Base-by-base conservation (phyloP, 2,113 vertebrate genomes). In the Neogobius melanostomus region DNA sequence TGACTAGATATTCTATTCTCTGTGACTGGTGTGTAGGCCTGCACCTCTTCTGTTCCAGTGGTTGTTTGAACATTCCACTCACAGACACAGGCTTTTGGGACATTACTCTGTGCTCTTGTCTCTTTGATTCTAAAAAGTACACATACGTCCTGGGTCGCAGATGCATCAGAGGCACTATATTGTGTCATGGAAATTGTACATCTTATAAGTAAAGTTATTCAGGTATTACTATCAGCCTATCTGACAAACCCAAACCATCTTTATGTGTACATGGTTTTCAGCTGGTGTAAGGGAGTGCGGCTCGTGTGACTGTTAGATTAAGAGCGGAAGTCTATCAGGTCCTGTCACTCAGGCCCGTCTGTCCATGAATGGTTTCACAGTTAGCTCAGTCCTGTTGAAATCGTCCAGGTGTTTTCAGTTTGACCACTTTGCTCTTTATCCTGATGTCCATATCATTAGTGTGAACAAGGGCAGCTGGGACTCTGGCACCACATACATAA, bases 381-480 rank as follows among this genome's bases (percentile, higher is more conserved):
- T 54, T 45, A 44, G 60, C 69, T 51, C 57, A 49, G 50, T 51
- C 43, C 44, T 36, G 64, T 9, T 67, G 51, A 82, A 56, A 68
- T 42, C 45, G 7, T 5, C 56, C 87, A 82, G 74, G 49, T 87
- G 82, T 80, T 86, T 85, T 21, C 9, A 42, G 69, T 85, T 75
- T 57, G 53, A 15, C 12, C 0, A 14, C 45, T 66, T 66, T 71
- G 43, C 42, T 8, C 21, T 76, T 68, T 74, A 66, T 14, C 53
- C 63, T 65, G 57, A 73, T 16, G 0, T 60, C 36, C 14, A 47
- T 76, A 77, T 85, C 67, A 71, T 88, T 84, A 87, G 79, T 52
- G 48, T 65, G 79, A 89, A 50, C 50, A 63, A 57, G 59, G 21
- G 59, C 78, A 82, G 77, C 85, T 88, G 78, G 46, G 54, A 52